These are phyloP conservation scores for Hydropsyche tenuis DNA, from an alignment of 1,140 invertebrate species.

Conservation along the genomic window DNA sequence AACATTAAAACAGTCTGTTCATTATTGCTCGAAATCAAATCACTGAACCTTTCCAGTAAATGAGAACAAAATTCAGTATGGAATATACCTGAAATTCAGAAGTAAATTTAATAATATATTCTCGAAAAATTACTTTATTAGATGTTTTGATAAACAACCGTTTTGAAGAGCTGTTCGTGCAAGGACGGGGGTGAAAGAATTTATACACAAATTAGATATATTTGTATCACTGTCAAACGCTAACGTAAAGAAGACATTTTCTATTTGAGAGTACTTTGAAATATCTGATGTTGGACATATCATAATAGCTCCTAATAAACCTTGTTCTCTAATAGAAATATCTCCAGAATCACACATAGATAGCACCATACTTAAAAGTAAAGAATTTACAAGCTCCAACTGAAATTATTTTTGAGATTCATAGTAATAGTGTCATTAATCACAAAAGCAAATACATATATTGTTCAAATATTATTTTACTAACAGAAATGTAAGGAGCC, in stretches of 20 bases:
- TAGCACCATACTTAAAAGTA: slow-evolving; percentile 58
- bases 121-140: neutral
- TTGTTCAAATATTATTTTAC: too few species aligned
- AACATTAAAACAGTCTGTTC: slow-evolving; percentile 15
- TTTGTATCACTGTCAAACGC: slow-evolving; percentile 56
- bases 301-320: slow-evolving; percentile 56
- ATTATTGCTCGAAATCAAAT: neutral
- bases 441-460: too few species aligned
- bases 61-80: slow-evolving; percentile 41
- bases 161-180: slow-evolving; percentile 57
- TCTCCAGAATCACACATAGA: slow-evolving; percentile 62
- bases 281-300: slow-evolving; percentile 56
- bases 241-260: slow-evolving; percentile 59
- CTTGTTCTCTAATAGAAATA: slow-evolving; percentile 55
- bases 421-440: too few species aligned
- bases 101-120: slow-evolving; percentile 33
- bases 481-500: slow-evolving; percentile 72
- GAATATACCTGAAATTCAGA: slow-evolving; percentile 43
- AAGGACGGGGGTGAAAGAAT: slow-evolving; percentile 57
- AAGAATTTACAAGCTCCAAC: slow-evolving; percentile 58
- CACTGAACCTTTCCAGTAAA: slow-evolving; percentile 40
- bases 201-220: slow-evolving; percentile 56
- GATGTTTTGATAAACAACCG: slow-evolving; percentile 51
- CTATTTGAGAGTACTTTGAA: slow-evolving; percentile 59
- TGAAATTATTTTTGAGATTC: slow-evolving; percentile 21